These are phyloP conservation scores for Limnothrissa miodon DNA, from an alignment of 2,113 vertebrate species.

Conservation along the genomic window DNA sequence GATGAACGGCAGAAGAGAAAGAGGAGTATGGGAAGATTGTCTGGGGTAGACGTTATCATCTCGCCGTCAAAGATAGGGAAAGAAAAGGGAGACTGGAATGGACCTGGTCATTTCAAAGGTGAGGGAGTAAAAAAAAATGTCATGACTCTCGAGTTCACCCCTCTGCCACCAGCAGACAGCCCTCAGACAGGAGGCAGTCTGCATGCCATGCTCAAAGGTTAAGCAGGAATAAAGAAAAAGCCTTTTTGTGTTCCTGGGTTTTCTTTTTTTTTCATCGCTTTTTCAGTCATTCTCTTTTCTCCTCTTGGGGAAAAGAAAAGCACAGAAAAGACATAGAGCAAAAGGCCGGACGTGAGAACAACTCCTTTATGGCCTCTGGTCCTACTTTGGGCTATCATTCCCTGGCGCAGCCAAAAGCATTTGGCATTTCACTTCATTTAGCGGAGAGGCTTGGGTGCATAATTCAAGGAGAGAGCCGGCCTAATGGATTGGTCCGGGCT, in stretches of 20 bases:
- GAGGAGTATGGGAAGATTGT: not conserved
- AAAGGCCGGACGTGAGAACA: not conserved
- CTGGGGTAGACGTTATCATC: conserved; percentile 3
- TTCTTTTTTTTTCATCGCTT: not conserved
- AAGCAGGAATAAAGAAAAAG: not conserved
- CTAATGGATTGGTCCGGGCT: not conserved
- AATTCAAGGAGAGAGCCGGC: not conserved
- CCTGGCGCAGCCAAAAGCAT: not conserved
- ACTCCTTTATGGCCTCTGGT: not conserved
- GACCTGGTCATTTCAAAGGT: not conserved
- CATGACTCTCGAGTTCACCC: not conserved
- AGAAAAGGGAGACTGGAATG: not conserved
- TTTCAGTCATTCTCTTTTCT: not conserved
- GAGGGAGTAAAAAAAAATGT: not conserved
- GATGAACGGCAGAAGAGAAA: no score
- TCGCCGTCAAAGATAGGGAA: not conserved
- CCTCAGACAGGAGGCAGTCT: no score
- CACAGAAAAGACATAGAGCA: not conserved
- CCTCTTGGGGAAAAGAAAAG: not conserved
- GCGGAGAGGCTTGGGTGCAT: conserved; percentile 1
- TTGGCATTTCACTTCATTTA: not conserved
- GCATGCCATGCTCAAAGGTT: no score
- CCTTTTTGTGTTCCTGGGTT: not conserved
- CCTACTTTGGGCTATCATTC: not conserved
- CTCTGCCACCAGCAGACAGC: not conserved